Base-by-base conservation (phyloP, 2,888 invertebrate genomes). In the Charanyca ferruginea region DNA sequence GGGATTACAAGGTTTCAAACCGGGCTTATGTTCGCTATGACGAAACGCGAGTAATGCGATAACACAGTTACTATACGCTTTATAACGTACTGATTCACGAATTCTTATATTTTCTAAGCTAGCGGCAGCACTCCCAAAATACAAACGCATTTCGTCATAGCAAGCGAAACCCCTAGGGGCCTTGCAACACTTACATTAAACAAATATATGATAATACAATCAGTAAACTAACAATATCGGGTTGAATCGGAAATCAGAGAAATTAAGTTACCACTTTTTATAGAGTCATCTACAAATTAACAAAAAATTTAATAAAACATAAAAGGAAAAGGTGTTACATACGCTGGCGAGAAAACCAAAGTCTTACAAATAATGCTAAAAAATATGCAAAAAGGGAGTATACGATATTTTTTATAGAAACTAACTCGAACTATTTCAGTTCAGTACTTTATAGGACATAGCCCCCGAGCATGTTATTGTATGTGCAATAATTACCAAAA, bases 191-290 rank as follows among this genome's bases (percentile, higher is more conserved):
- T 93, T 91, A 93, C 91, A 93, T 91, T 92, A 92, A 93, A 94
- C 92, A 92, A 91, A 90, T 79, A 77, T 69, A 75, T 80, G 80
- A 80, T 73, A 79, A 84, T 80, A 72, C 62, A 81, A 66, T 71
- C 63, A 63, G 60, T 62, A 66, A 70, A 72, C 58, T 62, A 81
- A 79, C 66, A 72, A 78, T 73, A 59, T 71, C 70, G 73, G 79
- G 77, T 74, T 77, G 51, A 80, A 84, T 86, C 83, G 85, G 81
- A 87, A 87, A 89, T 89, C 82, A 90, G 94, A 94, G 94, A 94
- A 94, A 94, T 94, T 94, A 94, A 85, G 87, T 90, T 94, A 94
- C 94, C 94, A 94, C 94, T 94, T 94, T 93, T 90, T 83, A 90
- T 87, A 88, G 90, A 89, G 89, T 88, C 83, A 84, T 81, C 85